Base-by-base conservation (phyloP, 1,140 invertebrate genomes). In the Manduca sexta region DNA sequence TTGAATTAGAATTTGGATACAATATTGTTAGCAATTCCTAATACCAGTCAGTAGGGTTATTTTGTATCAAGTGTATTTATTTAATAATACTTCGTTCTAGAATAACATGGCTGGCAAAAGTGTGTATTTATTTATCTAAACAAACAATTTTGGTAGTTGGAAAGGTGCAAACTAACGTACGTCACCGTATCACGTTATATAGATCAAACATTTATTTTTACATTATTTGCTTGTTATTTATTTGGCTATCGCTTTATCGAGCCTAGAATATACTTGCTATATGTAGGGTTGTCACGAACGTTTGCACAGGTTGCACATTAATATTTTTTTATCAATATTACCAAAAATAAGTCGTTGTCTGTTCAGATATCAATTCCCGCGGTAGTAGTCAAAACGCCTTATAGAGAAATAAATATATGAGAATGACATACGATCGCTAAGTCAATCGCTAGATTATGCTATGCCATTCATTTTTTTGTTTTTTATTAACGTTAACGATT, bases 201-300 rank as follows among this genome's bases (percentile, higher is more conserved):
- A 29, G 21, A 43, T 43, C 41, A 43, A 41, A 43, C 17, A 43
- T 43, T 43, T 43, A 43, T 43, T 43, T 43, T 30, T 43, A 43
- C 14, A 14, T 29, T 29, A 43, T 43, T 30, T 30, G 14, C 26
- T 14, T 29, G 14, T 13, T 43, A 21, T 43, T 30, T 43, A 43
- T 26, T 26, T 26, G 21, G n/a, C n/a, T 43, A 15, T 43, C 7
- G 26, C 41, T 30, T 43, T 43, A 30, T 30, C 8, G 21, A 26
- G 8, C 21, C 8, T 29, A 10, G 26, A 18, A 21, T 41, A 41
- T 12, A n/a, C 13, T 21, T 11, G 18, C 39, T 21, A 3, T 37
- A 15, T 3, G 16, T 3, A 40, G 38, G 16, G 38, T 13, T 40
- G 38, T 4, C 35, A 0, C 35, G 5, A 14, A 3, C n/a, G n/a